Base-by-base conservation (phyloP, 2,888 invertebrate species). In the Mimumesa dahlbomi region DNA sequence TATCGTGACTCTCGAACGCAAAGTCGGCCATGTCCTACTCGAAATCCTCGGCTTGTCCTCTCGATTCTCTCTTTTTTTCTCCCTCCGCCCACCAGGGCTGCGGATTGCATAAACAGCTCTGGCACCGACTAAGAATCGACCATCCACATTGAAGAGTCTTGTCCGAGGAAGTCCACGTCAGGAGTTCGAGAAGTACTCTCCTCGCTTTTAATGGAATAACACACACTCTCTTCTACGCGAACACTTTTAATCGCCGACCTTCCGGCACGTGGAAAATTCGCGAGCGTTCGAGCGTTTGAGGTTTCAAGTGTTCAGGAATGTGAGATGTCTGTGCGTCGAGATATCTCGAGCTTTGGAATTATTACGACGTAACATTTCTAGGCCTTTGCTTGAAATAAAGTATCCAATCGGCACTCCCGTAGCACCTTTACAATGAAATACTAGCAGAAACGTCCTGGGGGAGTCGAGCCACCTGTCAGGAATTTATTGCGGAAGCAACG, bases 401-500 rank as follows among this genome's bases (percentile, higher is more conserved):
- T n/a, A n/a, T n/a, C n/a, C n/a, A n/a, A n/a, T n/a, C n/a, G n/a
- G n/a, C n/a, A n/a, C n/a, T n/a, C n/a, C n/a, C n/a, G n/a, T n/a
- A n/a, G n/a, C n/a, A n/a, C n/a, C n/a, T n/a, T n/a, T n/a, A n/a
- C n/a, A n/a, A 58, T 69, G 67, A 69, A 69, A 66, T 54, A 66
- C 58, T 42, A 43, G 21, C 49, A 2, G 19, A n/a, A n/a, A 40
- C 21, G 11, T 21, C 43, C 14, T 2, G 9, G 13, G 42, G 18
- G 29, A 34, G 4, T 4, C 9, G 42, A 25, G 52, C 57, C 57
- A 52, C 46, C 46, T 36, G 52, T 31, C 50, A n/a, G 6, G 42
- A 22, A 68, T 68, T 68, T 68, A 68, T 68, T 22, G 16, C 48
- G n/a, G n/a, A n/a, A 9, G 34, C 34, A n/a, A n/a, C 9, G n/a